Base-by-base conservation (phyloP, 1,140 invertebrate species). In the Aphelinus certus region DNA sequence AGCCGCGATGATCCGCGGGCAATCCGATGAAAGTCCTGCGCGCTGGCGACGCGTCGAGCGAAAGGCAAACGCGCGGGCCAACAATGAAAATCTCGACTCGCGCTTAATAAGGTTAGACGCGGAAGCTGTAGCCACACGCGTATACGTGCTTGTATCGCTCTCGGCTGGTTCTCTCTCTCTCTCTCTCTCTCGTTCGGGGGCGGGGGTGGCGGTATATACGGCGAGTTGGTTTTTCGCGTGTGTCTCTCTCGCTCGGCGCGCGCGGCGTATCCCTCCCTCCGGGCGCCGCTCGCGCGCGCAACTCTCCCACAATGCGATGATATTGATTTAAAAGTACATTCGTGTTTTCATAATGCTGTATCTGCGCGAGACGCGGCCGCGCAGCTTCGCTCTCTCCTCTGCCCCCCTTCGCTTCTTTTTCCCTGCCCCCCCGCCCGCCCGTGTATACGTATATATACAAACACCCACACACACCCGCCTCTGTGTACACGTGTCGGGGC, bases 261-360 rank as follows among this genome's bases (percentile, higher is more conserved):
- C 56, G 57, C 66, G 42, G 7, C 26, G 56, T 73, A 73, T 61
- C 42, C 48, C 63, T 62, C 57, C 48, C 65, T 55, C 69, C 43
- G 71, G 62, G 55, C 67, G 58, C 5, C 56, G 55, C 77, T 75
- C 77, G 78, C 80, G 79, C 83, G 78, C 80, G 26, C 26, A 26
- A 26, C 26, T 26, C 26, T 79, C 81, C 82, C 82, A 87, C 86
- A 88, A 87, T 86, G 84, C 85, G 86, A 87, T 87, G 85, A 86
- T 88, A 88, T 87, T 88, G 86, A 87, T 88, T 88, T 87, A 88
- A 88, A 87, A 88, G 86, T 87, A 88, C 86, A 88, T 87, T 88
- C 85, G 86, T 88, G 87, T 88, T 88, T 87, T 88, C 86, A 88
- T 88, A 88, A 87, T 88, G 87, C 86, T 85, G 86, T 87, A 87